Evolutionary conservation across 2,113 vertebrate species (phyloP).

Genomic region (Hemichromis elongatus): DNA sequence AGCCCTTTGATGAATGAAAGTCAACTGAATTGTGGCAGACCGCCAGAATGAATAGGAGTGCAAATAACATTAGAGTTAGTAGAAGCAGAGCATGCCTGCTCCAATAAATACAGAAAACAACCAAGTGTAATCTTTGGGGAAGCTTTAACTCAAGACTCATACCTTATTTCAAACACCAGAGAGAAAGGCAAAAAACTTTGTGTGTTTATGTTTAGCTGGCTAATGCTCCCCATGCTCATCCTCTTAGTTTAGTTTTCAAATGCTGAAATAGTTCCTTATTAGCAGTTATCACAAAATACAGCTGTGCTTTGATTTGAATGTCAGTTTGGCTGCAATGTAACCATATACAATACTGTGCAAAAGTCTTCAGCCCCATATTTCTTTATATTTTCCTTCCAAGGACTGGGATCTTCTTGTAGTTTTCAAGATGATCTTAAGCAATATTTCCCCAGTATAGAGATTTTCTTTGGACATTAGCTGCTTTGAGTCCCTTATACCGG

Average conservation of each 20-base stretch:
- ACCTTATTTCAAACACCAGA: neutral
- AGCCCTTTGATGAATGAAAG: slow-evolving; percentile 79
- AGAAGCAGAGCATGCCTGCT: slow-evolving; percentile 31
- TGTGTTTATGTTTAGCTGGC: neutral
- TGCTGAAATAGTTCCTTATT: neutral
- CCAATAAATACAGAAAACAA: slow-evolving; percentile 53
- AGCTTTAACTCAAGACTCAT: slow-evolving; percentile 13
- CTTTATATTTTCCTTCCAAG: neutral
- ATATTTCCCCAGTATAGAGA: neutral
- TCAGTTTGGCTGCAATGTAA: neutral
- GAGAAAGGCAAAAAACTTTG: neutral
- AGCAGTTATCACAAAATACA: neutral
- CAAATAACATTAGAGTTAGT: slow-evolving; percentile 64
- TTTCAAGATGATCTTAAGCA: neutral
- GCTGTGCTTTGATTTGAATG: neutral
- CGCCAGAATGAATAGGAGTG: slow-evolving; percentile 59
- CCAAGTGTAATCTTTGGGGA: slow-evolving; percentile 26
- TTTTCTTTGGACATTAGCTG: neutral
- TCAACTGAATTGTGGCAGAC: slow-evolving; percentile 69
- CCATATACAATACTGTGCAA: neutral
- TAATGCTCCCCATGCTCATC: neutral
- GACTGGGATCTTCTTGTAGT: neutral
- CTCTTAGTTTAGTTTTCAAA: neutral
- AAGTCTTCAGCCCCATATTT: neutral
- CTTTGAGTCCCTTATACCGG: neutral